Conservation (phyloP, 1,140 invertebrate species). For the Drosophila kepulauana region DNA sequence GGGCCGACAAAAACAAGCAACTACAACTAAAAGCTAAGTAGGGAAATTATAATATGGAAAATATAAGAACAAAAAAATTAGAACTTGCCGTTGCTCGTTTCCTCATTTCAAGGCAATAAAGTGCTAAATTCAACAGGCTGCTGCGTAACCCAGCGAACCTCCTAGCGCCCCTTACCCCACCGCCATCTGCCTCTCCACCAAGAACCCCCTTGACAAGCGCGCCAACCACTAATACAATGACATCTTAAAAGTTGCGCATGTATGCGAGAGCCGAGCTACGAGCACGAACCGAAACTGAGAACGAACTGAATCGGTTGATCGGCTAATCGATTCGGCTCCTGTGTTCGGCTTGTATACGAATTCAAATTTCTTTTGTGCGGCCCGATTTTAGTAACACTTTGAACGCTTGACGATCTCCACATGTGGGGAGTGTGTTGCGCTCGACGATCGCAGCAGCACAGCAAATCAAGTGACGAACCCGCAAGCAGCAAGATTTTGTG, state of each 20-base stretch:
- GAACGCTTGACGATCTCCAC: constrained; percentile 85
- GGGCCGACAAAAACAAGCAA: constrained; percentile 63
- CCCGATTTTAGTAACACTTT: constrained; percentile 84
- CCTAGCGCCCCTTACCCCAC: constrained; percentile 3
- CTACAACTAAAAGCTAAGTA: constrained; percentile 38
- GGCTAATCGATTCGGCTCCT: neutral
- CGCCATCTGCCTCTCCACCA: neutral
- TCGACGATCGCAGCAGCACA: constrained; percentile 79
- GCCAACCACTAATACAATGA: constrained; percentile 28
- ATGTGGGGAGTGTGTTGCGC: constrained; percentile 84
- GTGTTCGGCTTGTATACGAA: constrained; percentile 48
- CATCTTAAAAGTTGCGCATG: neutral
- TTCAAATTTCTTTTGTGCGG: constrained; percentile 70
- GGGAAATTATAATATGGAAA: constrained; percentile 58
- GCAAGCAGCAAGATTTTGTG: constrained; percentile 49
- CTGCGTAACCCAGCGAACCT: constrained; percentile 21
- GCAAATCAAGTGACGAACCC: constrained; percentile 65
- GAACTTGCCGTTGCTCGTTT: constrained; percentile 58
- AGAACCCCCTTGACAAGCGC: constrained; percentile 14
- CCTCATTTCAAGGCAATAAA: constrained; percentile 81
- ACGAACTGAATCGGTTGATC: constrained; percentile 31
- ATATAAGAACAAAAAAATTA: constrained; percentile 30
- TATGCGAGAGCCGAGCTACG: constrained; percentile 46
- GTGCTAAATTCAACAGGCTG: constrained; percentile 71
- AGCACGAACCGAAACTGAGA: constrained; percentile 33